Conservation (phyloP, 2,113 vertebrate species). For the Atractosteus spatula region DNA sequence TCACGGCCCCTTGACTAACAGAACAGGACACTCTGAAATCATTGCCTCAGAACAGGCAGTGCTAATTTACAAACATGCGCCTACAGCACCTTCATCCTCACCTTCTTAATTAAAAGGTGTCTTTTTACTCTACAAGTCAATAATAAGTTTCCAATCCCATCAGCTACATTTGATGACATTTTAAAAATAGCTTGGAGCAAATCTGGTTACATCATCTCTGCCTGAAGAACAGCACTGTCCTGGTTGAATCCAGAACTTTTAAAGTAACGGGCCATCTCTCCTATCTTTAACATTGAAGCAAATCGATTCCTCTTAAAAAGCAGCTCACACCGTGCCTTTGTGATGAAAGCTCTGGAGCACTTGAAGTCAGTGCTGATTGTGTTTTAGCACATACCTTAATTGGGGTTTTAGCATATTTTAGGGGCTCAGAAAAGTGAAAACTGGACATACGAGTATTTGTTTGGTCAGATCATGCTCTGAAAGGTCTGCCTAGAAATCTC, state of each 20-base stretch:
- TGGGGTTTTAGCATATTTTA: too few species aligned
- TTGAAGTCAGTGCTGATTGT: background rate
- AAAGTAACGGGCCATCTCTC: background rate
- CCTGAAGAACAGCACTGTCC: background rate
- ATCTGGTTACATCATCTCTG: slow-evolving; percentile 14
- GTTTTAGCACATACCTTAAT: too few species aligned
- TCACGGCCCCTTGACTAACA: too few species aligned
- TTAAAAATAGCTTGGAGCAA: slow-evolving; percentile 5
- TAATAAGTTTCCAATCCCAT: slow-evolving; percentile 6
- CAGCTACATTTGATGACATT: background rate
- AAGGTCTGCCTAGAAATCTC: too few species aligned
- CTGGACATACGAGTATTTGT: too few species aligned
- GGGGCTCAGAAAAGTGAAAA: too few species aligned
- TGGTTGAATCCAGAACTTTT: background rate
- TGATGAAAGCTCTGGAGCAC: background rate
- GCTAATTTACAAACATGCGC: too few species aligned
- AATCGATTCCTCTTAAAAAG: background rate
- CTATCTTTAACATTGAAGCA: background rate
- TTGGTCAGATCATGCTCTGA: too few species aligned
- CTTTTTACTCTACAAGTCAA: background rate
- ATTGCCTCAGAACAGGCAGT: too few species aligned
- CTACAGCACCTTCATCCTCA: too few species aligned
- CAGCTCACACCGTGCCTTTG: background rate
- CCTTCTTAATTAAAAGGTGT: background rate
- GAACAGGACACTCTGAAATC: too few species aligned